Evolutionary conservation across 2,888 invertebrate species (phyloP).

Genomic region (Pachycephus smyrnensis): DNA sequence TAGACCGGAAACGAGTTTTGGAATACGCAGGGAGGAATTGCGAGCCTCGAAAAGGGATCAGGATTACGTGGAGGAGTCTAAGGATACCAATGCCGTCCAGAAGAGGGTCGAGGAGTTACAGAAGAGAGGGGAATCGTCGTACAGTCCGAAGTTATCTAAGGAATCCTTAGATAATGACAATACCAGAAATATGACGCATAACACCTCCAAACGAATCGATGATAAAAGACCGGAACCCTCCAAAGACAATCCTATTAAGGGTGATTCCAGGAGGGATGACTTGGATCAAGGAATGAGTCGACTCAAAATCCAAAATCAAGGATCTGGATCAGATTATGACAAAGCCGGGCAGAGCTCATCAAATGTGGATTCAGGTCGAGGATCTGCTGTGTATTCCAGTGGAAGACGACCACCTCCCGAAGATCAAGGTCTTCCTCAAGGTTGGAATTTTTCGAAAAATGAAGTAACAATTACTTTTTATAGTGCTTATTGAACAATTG

Average conservation of each 20-base stretch:
- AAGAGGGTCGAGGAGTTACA: slow-evolving; percentile 52
- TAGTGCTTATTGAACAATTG: slow-evolving; percentile 6
- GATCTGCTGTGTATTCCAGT: slow-evolving; percentile 85
- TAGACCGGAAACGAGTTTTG: slow-evolving; percentile 61
- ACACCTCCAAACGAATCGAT: slow-evolving; percentile 44
- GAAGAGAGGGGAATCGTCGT: slow-evolving; percentile 45
- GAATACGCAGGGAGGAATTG: slow-evolving; percentile 50
- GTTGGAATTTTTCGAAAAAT: slow-evolving; percentile 40
- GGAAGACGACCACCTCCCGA: slow-evolving; percentile 73
- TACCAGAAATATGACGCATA: slow-evolving; percentile 29
- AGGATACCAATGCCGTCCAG: slow-evolving; percentile 46
- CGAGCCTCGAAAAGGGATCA: slow-evolving; percentile 53
- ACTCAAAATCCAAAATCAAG: slow-evolving; percentile 60
- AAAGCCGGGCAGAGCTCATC: slow-evolving; percentile 80
- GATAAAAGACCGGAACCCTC: slow-evolving; percentile 35
- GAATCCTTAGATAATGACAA: slow-evolving; percentile 40
- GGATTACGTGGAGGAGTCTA: slow-evolving; percentile 28
- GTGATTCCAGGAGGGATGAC: slow-evolving; percentile 53
- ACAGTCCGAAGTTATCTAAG: slow-evolving; percentile 39
- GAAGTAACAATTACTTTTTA: slow-evolving; percentile 3
- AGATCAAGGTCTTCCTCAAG: slow-evolving; percentile 57
- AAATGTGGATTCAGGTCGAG: slow-evolving; percentile 83
- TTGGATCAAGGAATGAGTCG: slow-evolving; percentile 58
- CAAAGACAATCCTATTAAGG: slow-evolving; percentile 35
- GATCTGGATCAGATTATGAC: slow-evolving; percentile 75